Conservation (phyloP, 1,140 invertebrate genomes). For the Capitella teleta region DNA sequence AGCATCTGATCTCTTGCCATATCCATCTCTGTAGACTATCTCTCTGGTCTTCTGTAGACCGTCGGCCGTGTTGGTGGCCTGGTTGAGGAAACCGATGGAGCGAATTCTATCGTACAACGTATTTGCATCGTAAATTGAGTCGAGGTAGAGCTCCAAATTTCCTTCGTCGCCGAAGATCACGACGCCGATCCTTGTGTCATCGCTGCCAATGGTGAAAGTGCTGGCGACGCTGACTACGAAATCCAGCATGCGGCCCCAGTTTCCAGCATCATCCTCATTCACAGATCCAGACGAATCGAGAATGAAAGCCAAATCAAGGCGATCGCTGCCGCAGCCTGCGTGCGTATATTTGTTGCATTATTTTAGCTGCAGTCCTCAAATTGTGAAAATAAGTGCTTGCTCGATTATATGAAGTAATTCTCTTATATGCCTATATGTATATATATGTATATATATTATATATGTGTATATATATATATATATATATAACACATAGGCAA, state of each 20-base stretch:
- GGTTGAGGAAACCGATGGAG: not conserved
- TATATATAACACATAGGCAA: no score
- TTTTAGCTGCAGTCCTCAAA: no score
- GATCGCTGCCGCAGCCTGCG: no score
- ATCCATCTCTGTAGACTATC: not conserved
- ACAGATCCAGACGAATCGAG: conserved; percentile 12
- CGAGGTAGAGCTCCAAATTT: not conserved
- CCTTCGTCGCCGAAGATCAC: conserved; percentile 6
- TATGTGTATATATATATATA: no score
- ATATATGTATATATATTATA: no score
- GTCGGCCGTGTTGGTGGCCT: conserved; percentile 4
- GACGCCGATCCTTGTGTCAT: not conserved
- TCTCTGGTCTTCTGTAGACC: not conserved
- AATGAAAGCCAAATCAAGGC: conserved; percentile 10
- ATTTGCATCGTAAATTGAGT: not conserved
- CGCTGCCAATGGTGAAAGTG: not conserved
- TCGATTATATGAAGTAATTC: no score
- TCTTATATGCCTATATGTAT: no score
- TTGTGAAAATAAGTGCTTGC: no score
- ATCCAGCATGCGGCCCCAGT: not conserved
- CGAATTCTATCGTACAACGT: not conserved
- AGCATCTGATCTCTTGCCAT: conserved; percentile 18
- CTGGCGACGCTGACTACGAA: not conserved
- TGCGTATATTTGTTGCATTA: no score
- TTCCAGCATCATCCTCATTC: conserved; percentile 4